Evolutionary conservation across 2,113 vertebrate genomes (phyloP), one percentile per base, ranked within the genome.

Genomic region (Channa argus): DNA sequence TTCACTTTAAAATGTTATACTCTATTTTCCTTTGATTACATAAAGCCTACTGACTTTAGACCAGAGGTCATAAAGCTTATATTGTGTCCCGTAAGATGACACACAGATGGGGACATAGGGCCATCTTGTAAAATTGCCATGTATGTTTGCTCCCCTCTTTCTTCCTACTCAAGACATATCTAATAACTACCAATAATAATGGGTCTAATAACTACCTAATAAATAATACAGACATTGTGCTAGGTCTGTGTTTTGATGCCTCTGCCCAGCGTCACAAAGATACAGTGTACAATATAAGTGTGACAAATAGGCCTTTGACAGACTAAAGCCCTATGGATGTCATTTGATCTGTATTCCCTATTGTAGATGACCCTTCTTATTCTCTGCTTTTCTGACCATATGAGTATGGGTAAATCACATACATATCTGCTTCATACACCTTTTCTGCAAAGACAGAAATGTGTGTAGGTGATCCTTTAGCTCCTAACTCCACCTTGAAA

Each of bases 301-400:
- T 62, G 59, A 70, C 68, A 73, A 58, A 66, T 24, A 38, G 14
- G 47, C 44, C 9, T 39, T 51, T 8, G 34, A 59, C 43, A 79
- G 52, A 53, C 63, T 56, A 53, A 61, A 74, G 55, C 54, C 51
- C 55, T 55, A 49, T 59, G 62, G 10, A 67, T 61, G 59, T 78
- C 55, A 66, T 36, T 61, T 55, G 67, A 39, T 71, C n/a, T 69
- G 63, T 33, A 60, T 37, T 50, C 63, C 61, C 39, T 44, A 49
- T 1, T 33, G 38, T 46, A 43, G 34, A 11, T 45, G 14, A 45
- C 53, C 37, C 33, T 62, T 58, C 38, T 38, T 33, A 14, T 55
- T 60, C 37, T 61, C 41, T 67, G 38, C n/a, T 53, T 72, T 59
- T 41, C 37, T 37, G 9, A 61, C 33, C 8, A n/a, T 15, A 24